Evolutionary conservation across 1,140 invertebrate species (phyloP), one percentile per base, ranked within the genome.

Genomic region (Apocrypta bakeri): DNA sequence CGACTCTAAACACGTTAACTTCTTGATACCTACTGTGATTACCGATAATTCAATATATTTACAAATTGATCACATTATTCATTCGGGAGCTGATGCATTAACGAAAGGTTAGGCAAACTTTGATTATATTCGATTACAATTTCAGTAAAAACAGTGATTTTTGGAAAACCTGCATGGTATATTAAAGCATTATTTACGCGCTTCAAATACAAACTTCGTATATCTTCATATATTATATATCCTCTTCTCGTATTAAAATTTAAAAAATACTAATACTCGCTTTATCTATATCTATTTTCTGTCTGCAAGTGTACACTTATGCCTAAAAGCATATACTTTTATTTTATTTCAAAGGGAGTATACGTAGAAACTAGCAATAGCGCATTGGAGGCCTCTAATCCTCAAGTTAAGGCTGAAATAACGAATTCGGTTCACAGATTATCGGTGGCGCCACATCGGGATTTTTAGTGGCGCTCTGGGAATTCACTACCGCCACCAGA

Each of bases 341-440:
- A 6, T 56, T 56, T 56, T 56, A 21, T 56, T 56, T 56, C 48
- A 17, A 56, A 56, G 48, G 48, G 48, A 21, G 14, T 7, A 21
- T 56, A 56, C 48, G 48, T 56, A 56, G 14, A 9, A 9, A 37
- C 4, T 61, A 25, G 63, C 25, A 25, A 6, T 17, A 66, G 63
- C 25, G 63, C 24, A 14, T 25, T 66, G 24, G 27, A 25, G 63
- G 63, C 64, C 31, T 37, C 40, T 76, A 77, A 76, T 82, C 73
- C 74, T 29, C n/a, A 42, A 82, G 63, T 78, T 78, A 78, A 82
- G 75, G 63, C 81, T 63, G 31, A 66, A 78, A 78, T 82, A 78
- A 82, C 56, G 64, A 82, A 72, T 78, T 78, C 64, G 68, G 63
- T 56, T 64, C 40, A 56, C 29, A 66, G 81, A 82, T 82, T 82